Evolutionary conservation across 2,797 vertebrate genomes (phyloP), one percentile per base, ranked within the genome.

Genomic region (Lacerta bilineata): DNA sequence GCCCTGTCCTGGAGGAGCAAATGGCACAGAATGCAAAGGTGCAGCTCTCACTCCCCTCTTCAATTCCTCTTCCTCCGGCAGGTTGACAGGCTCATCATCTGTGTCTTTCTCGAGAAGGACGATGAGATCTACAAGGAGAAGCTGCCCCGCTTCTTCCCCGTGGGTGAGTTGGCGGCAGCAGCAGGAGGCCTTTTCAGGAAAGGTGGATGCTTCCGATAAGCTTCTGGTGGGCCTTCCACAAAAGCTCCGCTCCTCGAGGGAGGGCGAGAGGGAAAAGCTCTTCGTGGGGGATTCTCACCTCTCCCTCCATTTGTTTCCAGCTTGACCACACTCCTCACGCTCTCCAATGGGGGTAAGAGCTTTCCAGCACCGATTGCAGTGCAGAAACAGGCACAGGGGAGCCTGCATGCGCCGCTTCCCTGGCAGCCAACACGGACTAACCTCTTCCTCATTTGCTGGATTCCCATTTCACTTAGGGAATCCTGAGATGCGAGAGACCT

Each of bases 71-170:
- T 23, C 18, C 18, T 20, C 29, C 68, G 15, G 36, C 68, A 98
- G 98, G 95, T 98, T 95, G 98, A 98, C 92, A 97, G 98, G 91
- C 94, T 99, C 90, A 95, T 98, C 94, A 96, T 99, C 97, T 98
- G 98, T 18, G 97, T 98, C 92, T 99, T 98, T 91, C 95, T 98
- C 91, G 97, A 98, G 29, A 96, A 96, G 93, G 98, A 99, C 46
- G 96, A 98, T 85, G 93, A 94, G 87, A 96, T 98, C 85, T 99
- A 98, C 95, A 96, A 94, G 89, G 93, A 95, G 33, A 97, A 95
- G 91, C 95, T 98, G 84, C 98, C 98, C 15, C 94, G 96, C 89
- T 98, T 98, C 95, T 98, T 99, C 95, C 98, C 98, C 5, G 91
- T 92, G 74, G 98, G 98, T 98, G 94, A 94, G 97, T 93, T 81